phyloP scores from a whole-genome alignment of 2,113 vertebrate species.

The Erpornis zantholeuca region DNA sequence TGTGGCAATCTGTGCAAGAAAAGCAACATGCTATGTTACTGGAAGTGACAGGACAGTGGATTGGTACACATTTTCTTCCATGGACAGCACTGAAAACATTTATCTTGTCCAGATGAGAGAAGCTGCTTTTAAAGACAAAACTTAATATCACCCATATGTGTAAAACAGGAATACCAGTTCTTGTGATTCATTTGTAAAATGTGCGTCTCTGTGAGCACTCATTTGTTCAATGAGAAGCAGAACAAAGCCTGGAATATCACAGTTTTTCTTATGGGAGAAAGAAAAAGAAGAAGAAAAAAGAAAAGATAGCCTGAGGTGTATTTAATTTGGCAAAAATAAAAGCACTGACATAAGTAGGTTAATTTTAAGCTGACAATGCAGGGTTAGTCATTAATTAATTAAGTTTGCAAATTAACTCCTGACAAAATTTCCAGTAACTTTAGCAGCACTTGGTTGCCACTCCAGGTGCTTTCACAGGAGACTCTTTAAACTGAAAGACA shows the following conservation, averaged over 20 bases:
- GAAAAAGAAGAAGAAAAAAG: background rate
- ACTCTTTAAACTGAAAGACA: background rate
- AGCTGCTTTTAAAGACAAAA: background rate
- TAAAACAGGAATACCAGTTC: background rate
- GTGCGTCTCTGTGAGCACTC: background rate
- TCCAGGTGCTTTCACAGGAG: background rate
- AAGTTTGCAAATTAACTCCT: background rate
- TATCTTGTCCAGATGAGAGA: background rate
- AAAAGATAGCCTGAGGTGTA: background rate
- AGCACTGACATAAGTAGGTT: background rate
- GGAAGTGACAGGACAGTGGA: background rate
- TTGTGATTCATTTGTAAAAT: background rate
- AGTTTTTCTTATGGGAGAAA: background rate
- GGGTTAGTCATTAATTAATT: background rate
- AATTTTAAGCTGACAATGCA: constrained; percentile 2
- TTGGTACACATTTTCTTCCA: background rate
- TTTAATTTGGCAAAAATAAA: background rate
- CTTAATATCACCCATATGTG: background rate
- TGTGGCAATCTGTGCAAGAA: background rate
- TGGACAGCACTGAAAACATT: background rate
- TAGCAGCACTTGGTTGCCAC: background rate
- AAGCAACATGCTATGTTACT: background rate
- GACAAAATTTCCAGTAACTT: background rate
- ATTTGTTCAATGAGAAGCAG: background rate
- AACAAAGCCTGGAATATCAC: background rate